Evolutionary conservation across 35 echinoderm and acorn worm species (phyloP).

Genomic region (Apostichopus parvimensis): DNA sequence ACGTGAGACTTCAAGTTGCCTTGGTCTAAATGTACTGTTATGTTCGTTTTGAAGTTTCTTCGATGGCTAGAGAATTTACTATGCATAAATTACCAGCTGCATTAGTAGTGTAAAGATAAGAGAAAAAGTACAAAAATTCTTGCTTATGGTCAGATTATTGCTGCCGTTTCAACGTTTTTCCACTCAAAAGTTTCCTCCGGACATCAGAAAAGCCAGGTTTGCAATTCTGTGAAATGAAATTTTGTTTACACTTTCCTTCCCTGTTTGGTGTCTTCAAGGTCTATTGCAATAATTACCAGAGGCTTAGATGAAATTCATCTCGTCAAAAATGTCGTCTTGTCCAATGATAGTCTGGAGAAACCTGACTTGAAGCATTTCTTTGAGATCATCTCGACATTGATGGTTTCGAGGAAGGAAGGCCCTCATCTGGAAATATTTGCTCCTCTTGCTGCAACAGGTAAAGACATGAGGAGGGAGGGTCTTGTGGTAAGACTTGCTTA

Average conservation of each 20-base stretch:
- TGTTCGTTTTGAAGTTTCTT: no score
- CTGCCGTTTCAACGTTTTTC: no score
- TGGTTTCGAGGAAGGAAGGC: slow-evolving; percentile 56
- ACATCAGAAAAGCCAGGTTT: no score
- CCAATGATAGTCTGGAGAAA: slow-evolving; percentile 63
- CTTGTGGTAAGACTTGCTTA: no score
- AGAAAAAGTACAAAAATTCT: no score
- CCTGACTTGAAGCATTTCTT: slow-evolving; percentile 91
- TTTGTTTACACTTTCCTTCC: neutral
- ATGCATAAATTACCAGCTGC: no score
- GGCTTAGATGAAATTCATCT: slow-evolving; percentile 59
- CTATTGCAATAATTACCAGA: slow-evolving; percentile 44
- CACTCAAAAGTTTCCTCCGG: no score
- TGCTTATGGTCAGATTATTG: no score
- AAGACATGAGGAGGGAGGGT: neutral
- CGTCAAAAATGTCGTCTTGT: slow-evolving; percentile 58
- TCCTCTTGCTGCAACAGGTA: slow-evolving; percentile 91
- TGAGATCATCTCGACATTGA: slow-evolving; percentile 61
- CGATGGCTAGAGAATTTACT: no score
- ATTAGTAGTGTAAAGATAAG: no score
- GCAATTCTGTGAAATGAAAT: neutral
- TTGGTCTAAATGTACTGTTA: no score
- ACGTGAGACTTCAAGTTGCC: no score
- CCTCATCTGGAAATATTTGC: slow-evolving; percentile 85
- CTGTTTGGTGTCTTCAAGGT: neutral